Evolutionary conservation across 2,113 vertebrate genomes (phyloP).

Genomic region (Muscicapa adusta): DNA sequence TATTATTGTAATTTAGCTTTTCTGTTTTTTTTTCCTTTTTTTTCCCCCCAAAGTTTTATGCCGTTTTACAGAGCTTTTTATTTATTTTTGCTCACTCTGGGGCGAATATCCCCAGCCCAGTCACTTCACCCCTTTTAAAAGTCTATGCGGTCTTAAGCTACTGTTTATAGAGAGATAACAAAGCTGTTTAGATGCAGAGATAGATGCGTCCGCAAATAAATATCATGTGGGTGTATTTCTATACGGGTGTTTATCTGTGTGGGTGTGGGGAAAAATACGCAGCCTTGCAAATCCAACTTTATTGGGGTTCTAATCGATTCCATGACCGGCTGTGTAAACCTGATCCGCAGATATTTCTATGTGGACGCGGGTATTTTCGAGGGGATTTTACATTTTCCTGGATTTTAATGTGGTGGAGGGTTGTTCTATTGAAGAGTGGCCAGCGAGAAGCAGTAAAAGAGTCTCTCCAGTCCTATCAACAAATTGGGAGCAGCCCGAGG

Average conservation of each 20-base stretch:
- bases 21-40: background rate
- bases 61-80: background rate
- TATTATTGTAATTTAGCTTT: background rate
- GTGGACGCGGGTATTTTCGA: background rate
- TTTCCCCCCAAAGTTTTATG: rapidly evolving
- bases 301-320: slow-evolving; percentile 27
- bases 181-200: background rate
- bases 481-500: background rate
- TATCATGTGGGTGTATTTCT: background rate
- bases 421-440: background rate
- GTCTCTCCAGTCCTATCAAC: background rate
- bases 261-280: slow-evolving; percentile 13
- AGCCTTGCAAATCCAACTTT: slow-evolving; percentile 31
- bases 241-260: background rate
- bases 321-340: background rate
- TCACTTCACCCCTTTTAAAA: background rate
- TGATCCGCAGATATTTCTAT: background rate
- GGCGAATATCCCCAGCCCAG: background rate
- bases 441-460: background rate
- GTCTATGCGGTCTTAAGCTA: background rate
- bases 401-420: background rate
- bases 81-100: background rate
- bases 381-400: background rate
- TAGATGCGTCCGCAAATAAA: background rate
- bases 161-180: background rate